Conservation (phyloP, 1,140 invertebrate genomes). For the Atta cephalotes region DNA sequence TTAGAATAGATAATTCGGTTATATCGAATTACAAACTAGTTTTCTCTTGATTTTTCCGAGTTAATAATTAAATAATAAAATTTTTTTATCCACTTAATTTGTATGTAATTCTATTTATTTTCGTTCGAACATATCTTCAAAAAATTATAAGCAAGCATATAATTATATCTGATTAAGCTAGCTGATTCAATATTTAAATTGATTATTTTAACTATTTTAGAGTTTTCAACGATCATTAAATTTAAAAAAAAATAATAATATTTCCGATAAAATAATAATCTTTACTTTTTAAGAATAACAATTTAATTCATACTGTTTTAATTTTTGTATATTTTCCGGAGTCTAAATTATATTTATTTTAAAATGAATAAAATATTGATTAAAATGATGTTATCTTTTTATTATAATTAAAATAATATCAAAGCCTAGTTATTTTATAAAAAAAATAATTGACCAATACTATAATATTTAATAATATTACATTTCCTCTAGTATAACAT, state of each 20-base stretch:
- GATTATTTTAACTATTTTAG: background rate
- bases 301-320: background rate
- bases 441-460: background rate
- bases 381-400: background rate
- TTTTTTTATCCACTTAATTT: background rate
- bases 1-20: background rate
- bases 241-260: background rate
- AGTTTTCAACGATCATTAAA: background rate
- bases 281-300: background rate
- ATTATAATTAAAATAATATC: background rate
- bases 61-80: background rate
- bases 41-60: background rate
- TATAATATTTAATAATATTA: background rate
- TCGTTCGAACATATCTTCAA: background rate
- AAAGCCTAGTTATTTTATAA: background rate
- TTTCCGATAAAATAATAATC: background rate
- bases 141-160: background rate
- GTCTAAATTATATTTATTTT: background rate
- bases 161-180: slow-evolving; percentile 13
- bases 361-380: background rate
- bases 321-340: background rate
- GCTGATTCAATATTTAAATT: background rate
- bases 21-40: background rate
- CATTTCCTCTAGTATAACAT: background rate
- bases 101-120: slow-evolving; percentile 7